Conservation (phyloP, 1,140 invertebrate species). For the Homarus americanus region DNA sequence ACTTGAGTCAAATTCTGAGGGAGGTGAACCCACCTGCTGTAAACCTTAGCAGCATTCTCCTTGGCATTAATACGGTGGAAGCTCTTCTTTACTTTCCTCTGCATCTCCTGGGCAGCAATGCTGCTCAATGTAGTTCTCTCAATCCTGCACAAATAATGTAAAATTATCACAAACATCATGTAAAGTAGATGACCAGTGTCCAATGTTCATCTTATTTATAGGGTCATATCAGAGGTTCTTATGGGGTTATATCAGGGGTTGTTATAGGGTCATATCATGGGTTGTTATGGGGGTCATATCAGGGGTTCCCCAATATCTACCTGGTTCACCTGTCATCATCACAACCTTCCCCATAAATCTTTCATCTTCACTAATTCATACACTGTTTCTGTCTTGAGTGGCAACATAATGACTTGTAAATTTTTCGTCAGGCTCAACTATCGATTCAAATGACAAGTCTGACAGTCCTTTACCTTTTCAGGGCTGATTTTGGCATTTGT, state of each 20-base stretch:
- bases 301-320: background rate
- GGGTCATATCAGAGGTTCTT: too few species aligned
- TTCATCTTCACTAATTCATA: too few species aligned
- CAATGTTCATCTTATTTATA: background rate
- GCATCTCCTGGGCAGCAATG: constrained; percentile 30
- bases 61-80: constrained; percentile 25
- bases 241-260: background rate
- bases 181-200: background rate
- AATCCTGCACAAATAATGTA: constrained; percentile 2
- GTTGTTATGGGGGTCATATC: too few species aligned
- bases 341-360: too few species aligned
- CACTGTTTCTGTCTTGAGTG: too few species aligned
- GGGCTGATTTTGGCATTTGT: too few species aligned
- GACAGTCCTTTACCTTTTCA: too few species aligned
- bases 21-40: background rate
- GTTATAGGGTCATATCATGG: too few species aligned
- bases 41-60: constrained; percentile 23
- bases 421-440: too few species aligned
- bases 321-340: too few species aligned
- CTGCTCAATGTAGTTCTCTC: constrained; percentile 19
- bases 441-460: too few species aligned
- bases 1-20: background rate
- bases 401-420: too few species aligned
- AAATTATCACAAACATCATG: background rate
- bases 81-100: constrained; percentile 35